A percentile compares a stretch with the other conserved stretches of the same genome.
phyloP scores from a whole-genome alignment of 2,113 vertebrate genomes.

The Raja brachyura region DNA sequence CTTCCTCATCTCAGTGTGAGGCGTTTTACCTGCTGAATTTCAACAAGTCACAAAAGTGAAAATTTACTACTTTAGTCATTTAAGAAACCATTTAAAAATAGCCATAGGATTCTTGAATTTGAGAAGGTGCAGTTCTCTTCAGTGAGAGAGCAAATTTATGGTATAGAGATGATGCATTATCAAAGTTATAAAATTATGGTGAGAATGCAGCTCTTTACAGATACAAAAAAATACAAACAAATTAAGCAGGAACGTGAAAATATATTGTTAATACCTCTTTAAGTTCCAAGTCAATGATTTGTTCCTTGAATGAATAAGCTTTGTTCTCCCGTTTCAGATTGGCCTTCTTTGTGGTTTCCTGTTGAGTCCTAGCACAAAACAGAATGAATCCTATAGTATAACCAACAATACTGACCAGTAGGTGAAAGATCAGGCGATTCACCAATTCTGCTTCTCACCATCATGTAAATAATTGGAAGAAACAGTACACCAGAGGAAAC shows the following conservation, averaged over 20 bases:
- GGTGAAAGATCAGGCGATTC: background rate
- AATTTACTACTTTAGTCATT: background rate
- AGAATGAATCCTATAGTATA: background rate
- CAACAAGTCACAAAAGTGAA: background rate
- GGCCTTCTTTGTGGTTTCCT: constrained; percentile 83
- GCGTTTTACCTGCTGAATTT: background rate
- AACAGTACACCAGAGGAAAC: background rate
- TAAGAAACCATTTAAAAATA: background rate
- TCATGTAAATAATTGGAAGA: background rate
- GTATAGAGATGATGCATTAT: background rate
- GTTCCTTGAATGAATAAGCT: constrained; percentile 94
- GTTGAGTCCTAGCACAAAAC: constrained; percentile 68
- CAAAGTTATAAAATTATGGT: background rate
- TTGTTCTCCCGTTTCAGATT: constrained; percentile 98
- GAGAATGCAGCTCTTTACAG: background rate
- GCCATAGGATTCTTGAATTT: background rate
- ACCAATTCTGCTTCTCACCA: background rate
- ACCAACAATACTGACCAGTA: background rate
- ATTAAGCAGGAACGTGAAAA: background rate
- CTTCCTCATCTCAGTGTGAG: background rate
- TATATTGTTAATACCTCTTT: constrained; percentile 70
- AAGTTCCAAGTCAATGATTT: constrained; percentile 93
- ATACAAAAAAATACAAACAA: background rate
- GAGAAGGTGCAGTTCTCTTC: background rate
- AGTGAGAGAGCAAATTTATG: background rate